Conservation (phyloP, 2,797 vertebrate species). For the Hafferia zeledoni region DNA sequence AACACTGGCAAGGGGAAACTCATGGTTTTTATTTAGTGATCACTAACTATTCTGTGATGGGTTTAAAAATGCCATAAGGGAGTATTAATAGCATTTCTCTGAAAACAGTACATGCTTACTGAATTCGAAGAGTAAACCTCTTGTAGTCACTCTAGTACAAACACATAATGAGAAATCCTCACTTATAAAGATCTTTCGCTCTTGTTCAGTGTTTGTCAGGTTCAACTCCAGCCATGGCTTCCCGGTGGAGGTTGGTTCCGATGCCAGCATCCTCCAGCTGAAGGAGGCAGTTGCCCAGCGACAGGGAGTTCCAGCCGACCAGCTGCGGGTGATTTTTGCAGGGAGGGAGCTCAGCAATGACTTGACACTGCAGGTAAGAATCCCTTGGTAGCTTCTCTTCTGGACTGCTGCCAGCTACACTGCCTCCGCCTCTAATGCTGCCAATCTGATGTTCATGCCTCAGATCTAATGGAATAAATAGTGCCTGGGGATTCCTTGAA, state of each 20-base stretch:
- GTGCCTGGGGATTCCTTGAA: constrained; percentile 86
- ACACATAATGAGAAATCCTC: neutral
- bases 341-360: constrained; percentile 85
- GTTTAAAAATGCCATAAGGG: neutral
- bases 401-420: constrained; percentile 52
- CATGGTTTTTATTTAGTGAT: neutral
- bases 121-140: neutral
- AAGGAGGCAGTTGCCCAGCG: constrained; percentile 86
- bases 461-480: constrained; percentile 83
- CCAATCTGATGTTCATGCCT: constrained; percentile 77
- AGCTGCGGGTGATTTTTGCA: constrained; percentile 88
- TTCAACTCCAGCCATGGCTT: constrained; percentile 88
- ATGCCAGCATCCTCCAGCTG: constrained; percentile 83
- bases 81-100: neutral
- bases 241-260: constrained; percentile 82
- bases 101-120: neutral
- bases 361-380: constrained; percentile 86
- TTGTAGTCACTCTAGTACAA: neutral
- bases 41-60: neutral
- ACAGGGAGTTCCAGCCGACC: constrained; percentile 84
- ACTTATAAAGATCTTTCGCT: neutral
- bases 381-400: constrained; percentile 29
- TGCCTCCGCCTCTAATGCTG: constrained; percentile 54
- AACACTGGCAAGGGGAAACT: neutral
- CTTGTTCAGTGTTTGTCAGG: constrained; percentile 85